Conservation (phyloP, 23 tunicate genomes). For the Botrylloides violaceus region DNA sequence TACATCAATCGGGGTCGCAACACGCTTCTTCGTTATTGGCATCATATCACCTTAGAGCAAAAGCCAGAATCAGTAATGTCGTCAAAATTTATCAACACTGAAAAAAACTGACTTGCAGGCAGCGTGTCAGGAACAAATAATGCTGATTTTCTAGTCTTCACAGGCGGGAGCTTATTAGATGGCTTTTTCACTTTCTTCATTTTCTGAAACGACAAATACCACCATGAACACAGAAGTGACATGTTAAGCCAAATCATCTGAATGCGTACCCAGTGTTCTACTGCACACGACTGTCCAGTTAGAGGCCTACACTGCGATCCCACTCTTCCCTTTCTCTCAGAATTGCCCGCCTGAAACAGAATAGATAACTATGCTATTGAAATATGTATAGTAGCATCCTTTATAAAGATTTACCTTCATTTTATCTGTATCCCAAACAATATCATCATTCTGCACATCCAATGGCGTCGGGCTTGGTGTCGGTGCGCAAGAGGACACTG, state of each 20-base stretch:
- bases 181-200: not conserved
- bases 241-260: too few relatives aligned
- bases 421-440: conserved; percentile 1
- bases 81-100: too few relatives aligned
- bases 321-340: not conserved
- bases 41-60: too few relatives aligned
- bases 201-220: too few relatives aligned
- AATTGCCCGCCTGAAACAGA: too few relatives aligned
- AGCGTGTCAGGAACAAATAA: too few relatives aligned
- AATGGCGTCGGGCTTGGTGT: not conserved
- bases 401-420: not conserved
- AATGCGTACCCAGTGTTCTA: not conserved
- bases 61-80: too few relatives aligned
- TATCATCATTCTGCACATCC: conserved; percentile 2
- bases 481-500: conserved; percentile 9
- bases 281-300: not conserved
- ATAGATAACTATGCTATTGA: too few relatives aligned
- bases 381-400: too few relatives aligned
- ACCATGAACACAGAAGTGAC: too few relatives aligned
- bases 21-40: too few relatives aligned
- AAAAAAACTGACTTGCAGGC: too few relatives aligned
- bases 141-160: not conserved
- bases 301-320: not conserved
- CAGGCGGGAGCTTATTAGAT: not conserved
- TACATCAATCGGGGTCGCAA: not conserved